Base-by-base conservation (phyloP, 2,797 vertebrate species). In the Sphenodon punctatus region DNA sequence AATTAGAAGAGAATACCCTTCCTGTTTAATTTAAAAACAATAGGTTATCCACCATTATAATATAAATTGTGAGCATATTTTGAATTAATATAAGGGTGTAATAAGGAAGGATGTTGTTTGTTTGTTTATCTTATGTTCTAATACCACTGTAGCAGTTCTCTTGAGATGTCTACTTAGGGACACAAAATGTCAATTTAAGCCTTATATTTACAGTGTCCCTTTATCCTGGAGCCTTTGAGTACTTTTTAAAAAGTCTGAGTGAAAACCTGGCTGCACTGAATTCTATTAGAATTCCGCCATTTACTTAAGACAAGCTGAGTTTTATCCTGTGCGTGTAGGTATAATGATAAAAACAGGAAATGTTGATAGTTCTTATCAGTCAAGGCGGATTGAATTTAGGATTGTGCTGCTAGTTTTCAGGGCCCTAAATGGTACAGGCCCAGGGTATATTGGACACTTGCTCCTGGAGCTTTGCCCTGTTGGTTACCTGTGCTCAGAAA, bases 281-380 rank as follows among this genome's bases (percentile, higher is more conserved):
- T n/a, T n/a, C n/a, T n/a, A n/a, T n/a, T n/a, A n/a, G n/a, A n/a
- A n/a, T n/a, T n/a, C n/a, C n/a, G n/a, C n/a, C n/a, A n/a, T n/a
- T n/a, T n/a, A n/a, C n/a, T n/a, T n/a, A n/a, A n/a, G n/a, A n/a
- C n/a, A n/a, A n/a, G n/a, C n/a, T n/a, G n/a, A n/a, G n/a, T n/a
- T n/a, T n/a, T n/a, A n/a, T n/a, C n/a, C n/a, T n/a, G n/a, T n/a
- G n/a, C n/a, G n/a, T n/a, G n/a, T n/a, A n/a, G n/a, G n/a, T n/a
- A n/a, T n/a, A n/a, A 1, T 3, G n/a, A 22, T 70, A 70, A 43
- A 46, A 41, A 8, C 38, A 76, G 75, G 51, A 60, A 53, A 36
- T 4, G 1, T 15, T 32, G 36, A 38, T 41, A 42, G 43, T 16
- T 58, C 0, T 0, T 42, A 11, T 20, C 0, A 0, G 34, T 36